These are phyloP conservation scores for Pangasius krempfi DNA, from an alignment of 2,797 vertebrate species.

Conservation along the genomic window DNA sequence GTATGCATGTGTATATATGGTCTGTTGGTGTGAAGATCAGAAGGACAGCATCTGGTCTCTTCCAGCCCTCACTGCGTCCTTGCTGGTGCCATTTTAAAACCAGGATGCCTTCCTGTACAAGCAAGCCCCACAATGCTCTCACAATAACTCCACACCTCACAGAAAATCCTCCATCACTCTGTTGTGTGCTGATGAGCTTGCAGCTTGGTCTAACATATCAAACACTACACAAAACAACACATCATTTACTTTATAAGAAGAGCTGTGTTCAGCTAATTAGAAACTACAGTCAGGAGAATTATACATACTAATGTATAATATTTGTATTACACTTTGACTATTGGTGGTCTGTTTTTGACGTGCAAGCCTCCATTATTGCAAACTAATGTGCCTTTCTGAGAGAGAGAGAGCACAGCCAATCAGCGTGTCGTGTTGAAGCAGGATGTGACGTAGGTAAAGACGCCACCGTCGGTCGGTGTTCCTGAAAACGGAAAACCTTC, in stretches of 20 bases:
- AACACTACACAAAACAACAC: background rate
- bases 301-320: background rate
- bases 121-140: background rate
- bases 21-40: background rate
- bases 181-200: background rate
- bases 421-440: conserved; percentile 30
- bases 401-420: conserved; percentile 51
- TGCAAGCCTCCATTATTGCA: conserved; percentile 40
- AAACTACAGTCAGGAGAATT: background rate
- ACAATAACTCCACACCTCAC: background rate
- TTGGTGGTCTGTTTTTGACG: background rate
- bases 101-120: background rate
- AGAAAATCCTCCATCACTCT: background rate
- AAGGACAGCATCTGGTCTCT: background rate
- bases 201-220: background rate
- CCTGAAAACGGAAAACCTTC: conserved; percentile 49
- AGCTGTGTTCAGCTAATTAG: background rate
- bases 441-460: conserved; percentile 60
- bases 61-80: background rate
- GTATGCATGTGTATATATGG: background rate
- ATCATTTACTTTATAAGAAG: too few relatives aligned
- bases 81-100: background rate
- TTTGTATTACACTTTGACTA: background rate
- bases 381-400: conserved; percentile 39
- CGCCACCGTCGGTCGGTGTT: conserved; percentile 48